Percentiles rank a stretch among this genome's conserved stretches.
phyloP scores from a whole-genome alignment of 2,888 invertebrate species.

The Atrina japonica region DNA sequence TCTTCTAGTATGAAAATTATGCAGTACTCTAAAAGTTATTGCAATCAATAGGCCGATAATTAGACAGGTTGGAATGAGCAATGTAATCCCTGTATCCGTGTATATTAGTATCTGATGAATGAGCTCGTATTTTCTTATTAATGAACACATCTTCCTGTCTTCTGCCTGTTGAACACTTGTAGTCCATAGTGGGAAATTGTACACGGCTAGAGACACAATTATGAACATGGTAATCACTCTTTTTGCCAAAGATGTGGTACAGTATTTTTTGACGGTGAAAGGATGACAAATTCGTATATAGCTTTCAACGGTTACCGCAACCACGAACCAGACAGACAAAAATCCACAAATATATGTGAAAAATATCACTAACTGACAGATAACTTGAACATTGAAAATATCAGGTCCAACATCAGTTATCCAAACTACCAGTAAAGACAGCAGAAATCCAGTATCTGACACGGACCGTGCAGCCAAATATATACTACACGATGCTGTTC shows the following conservation, averaged over 20 bases:
- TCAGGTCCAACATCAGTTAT: constrained; percentile 42
- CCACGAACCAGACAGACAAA: constrained; percentile 91
- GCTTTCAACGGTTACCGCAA: constrained; percentile 91
- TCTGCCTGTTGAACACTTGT: constrained; percentile 21
- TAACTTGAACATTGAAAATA: constrained; percentile 78
- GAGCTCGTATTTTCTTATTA: constrained; percentile 40
- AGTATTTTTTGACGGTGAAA: constrained; percentile 80
- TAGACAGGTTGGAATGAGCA: constrained; percentile 45
- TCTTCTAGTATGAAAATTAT: constrained; percentile 19
- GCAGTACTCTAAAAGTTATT: constrained; percentile 31
- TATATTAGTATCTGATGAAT: constrained; percentile 57
- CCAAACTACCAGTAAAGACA: constrained; percentile 83
- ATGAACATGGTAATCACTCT: constrained; percentile 48
- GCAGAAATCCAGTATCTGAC: constrained; percentile 89
- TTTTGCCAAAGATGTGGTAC: constrained; percentile 62
- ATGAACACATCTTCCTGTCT: constrained; percentile 43
- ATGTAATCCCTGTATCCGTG: constrained; percentile 50
- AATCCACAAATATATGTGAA: constrained; percentile 86
- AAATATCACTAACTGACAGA: constrained; percentile 58
- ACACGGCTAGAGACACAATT: constrained; percentile 50
- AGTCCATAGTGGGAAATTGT: constrained; percentile 67
- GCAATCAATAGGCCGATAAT: constrained; percentile 40
- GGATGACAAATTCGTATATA: constrained; percentile 91
- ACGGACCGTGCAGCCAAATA: constrained; percentile 89
- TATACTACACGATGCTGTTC: constrained; percentile 88